Conservation (phyloP, 2,888 invertebrate genomes). For the Nephrotoma flavescens region DNA sequence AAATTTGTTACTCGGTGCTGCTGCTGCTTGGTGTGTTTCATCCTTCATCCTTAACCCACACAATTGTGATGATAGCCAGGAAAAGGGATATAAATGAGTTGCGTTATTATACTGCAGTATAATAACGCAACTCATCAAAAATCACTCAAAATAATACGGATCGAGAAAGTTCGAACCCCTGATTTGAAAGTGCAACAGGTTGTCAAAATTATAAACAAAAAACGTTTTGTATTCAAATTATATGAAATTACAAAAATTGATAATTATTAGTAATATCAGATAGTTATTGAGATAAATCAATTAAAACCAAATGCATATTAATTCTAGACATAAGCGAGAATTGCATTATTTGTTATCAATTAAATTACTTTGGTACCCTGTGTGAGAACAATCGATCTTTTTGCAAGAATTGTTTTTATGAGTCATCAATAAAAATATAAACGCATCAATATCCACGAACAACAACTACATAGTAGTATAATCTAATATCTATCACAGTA, state of each 20-base stretch:
- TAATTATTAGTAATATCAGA: neutral
- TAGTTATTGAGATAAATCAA: neutral
- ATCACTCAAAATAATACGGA: too few relatives aligned
- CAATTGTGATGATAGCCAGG: too few relatives aligned
- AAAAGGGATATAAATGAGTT: too few relatives aligned
- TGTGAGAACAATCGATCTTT: neutral
- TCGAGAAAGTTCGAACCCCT: neutral
- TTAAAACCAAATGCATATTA: neutral
- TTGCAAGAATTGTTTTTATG: neutral
- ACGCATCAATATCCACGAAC: neutral
- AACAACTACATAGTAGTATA: neutral
- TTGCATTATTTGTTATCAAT: neutral
- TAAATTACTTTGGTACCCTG: neutral
- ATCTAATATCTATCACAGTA: neutral
- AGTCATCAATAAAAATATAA: neutral
- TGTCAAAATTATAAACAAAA: neutral
- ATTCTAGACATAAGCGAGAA: too few relatives aligned
- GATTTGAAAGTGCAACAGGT: neutral
- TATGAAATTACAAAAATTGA: neutral
- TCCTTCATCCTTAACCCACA: too few relatives aligned
- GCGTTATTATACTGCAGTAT: too few relatives aligned
- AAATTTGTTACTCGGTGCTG: too few relatives aligned
- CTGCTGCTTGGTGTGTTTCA: too few relatives aligned
- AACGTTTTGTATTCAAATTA: neutral
- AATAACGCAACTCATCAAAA: too few relatives aligned